A percentile compares a stretch with the other conserved stretches of the same genome.
Evolutionary conservation across 1,140 invertebrate genomes (phyloP).

Genomic region (Cryptotermes secundus): DNA sequence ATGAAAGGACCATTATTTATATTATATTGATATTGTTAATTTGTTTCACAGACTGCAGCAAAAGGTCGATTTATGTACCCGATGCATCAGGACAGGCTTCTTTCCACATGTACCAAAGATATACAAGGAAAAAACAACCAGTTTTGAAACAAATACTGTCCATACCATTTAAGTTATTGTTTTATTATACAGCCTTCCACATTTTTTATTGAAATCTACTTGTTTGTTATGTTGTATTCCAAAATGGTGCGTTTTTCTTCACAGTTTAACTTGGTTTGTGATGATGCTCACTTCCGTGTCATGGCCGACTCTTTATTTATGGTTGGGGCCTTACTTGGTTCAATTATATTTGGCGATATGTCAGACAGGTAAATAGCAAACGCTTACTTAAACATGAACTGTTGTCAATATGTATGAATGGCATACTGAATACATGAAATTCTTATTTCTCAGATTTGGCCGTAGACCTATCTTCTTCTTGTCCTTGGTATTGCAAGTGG

Average conservation of each 20-base stretch:
- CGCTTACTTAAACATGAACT: not conserved
- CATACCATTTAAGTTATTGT: too few relatives aligned
- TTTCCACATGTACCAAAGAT: too few relatives aligned
- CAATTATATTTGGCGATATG: conserved; percentile 75
- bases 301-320: conserved; percentile 79
- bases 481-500: conserved; percentile 66
- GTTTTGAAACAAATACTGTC: too few relatives aligned
- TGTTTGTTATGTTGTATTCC: not conserved
- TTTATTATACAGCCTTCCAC: too few relatives aligned
- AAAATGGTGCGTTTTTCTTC: conserved; percentile 34
- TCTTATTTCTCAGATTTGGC: conserved; percentile 57
- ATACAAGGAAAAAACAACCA: too few relatives aligned
- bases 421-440: not conserved
- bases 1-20: too few relatives aligned
- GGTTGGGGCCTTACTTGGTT: conserved; percentile 77
- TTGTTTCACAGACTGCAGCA: too few relatives aligned
- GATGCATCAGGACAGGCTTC: too few relatives aligned
- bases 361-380: conserved; percentile 62
- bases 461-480: conserved; percentile 71
- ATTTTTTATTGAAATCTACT: not conserved
- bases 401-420: not conserved
- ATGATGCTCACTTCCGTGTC: conserved; percentile 62
- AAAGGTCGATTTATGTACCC: too few relatives aligned
- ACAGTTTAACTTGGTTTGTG: conserved; percentile 77
- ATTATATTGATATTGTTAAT: too few relatives aligned